phyloP scores from a whole-genome alignment of 2,888 invertebrate species.

The Philonicus albiceps region DNA sequence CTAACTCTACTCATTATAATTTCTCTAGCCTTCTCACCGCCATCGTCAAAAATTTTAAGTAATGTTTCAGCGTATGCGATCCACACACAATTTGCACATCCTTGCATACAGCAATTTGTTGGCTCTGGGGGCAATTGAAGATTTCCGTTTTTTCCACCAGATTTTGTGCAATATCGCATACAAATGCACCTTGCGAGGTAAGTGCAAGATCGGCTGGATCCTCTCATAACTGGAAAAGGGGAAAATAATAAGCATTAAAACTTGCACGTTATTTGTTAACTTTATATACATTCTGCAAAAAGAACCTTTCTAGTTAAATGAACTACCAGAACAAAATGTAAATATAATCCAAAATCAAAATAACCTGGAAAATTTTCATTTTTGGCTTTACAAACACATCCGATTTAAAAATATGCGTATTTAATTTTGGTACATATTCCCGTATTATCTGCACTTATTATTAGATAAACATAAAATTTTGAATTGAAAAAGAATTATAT shows the following conservation, averaged over 20 bases:
- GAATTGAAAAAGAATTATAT: too few species aligned
- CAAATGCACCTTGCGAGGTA: neutral
- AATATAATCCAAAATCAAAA: too few species aligned
- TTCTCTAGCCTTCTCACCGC: constrained; percentile 73
- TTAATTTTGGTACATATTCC: too few species aligned
- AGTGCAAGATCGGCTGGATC: neutral
- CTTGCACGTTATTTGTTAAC: neutral
- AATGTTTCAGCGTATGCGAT: constrained; percentile 87
- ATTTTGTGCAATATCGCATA: neutral
- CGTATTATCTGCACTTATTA: too few species aligned
- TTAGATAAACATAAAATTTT: too few species aligned
- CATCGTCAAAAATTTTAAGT: constrained; percentile 69
- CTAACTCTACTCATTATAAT: constrained; percentile 77
- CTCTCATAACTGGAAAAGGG: neutral
- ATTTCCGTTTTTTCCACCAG: neutral
- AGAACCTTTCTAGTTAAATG: too few species aligned
- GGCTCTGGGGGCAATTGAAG: constrained; percentile 66
- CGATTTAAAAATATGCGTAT: too few species aligned
- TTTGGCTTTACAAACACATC: too few species aligned
- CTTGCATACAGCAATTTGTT: constrained; percentile 88
- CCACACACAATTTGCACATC: constrained; percentile 94
- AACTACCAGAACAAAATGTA: too few species aligned
- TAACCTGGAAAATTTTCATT: too few species aligned
- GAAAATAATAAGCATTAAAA: neutral
- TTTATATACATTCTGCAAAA: too few species aligned